These are phyloP conservation scores for Nesoenas mayeri DNA, from an alignment of 2,113 vertebrate genomes.

Conservation along the genomic window DNA sequence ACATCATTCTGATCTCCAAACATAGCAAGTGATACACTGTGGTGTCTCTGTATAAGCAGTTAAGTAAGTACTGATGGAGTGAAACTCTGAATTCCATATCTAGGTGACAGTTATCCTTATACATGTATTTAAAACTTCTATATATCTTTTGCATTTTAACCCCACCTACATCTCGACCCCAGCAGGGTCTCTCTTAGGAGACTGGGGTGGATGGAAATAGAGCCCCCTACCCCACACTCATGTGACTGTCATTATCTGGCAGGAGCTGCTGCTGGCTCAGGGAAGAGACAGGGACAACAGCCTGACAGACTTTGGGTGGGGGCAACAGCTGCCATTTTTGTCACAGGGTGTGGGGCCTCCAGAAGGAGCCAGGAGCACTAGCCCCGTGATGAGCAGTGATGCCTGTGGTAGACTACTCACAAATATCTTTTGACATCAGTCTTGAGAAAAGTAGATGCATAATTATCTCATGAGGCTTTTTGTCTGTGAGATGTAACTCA, in stretches of 20 bases:
- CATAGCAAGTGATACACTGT: neutral
- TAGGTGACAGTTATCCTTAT: neutral
- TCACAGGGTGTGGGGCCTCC: fast-evolving
- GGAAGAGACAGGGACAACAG: neutral
- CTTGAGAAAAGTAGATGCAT: neutral
- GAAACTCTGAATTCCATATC: neutral
- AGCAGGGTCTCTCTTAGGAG: fast-evolving
- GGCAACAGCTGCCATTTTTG: neutral
- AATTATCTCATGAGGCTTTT: neutral
- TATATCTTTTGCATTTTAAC: neutral
- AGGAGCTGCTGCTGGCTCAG: fast-evolving
- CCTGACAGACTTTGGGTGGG: fast-evolving
- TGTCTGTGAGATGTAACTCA: neutral
- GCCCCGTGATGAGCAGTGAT: fast-evolving
- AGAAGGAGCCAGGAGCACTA: neutral
- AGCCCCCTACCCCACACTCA: neutral
- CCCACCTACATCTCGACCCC: no score
- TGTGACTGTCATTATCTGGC: neutral
- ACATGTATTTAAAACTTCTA: neutral
- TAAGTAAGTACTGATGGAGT: neutral
- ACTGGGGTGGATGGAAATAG: fast-evolving
- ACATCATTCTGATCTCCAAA: neutral
- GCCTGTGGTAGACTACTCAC: neutral
- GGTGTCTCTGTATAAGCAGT: neutral
- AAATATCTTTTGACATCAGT: neutral